Percentiles rank a stretch among this genome's conserved stretches.
These are phyloP conservation scores for Psettodes erumei DNA, from an alignment of 2,113 vertebrate species.

Conservation along the genomic window DNA sequence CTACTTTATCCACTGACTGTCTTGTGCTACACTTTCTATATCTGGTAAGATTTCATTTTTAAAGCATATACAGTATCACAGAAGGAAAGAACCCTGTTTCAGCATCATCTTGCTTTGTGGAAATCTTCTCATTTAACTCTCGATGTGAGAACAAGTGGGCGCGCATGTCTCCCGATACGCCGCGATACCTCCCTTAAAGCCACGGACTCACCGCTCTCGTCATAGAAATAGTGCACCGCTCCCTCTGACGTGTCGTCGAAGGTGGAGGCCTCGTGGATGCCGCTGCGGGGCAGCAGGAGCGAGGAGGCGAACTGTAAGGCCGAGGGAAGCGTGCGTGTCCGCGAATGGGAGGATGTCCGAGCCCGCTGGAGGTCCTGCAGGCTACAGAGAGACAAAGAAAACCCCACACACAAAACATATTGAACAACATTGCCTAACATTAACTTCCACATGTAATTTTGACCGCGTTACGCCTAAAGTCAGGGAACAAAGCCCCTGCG, in stretches of 20 bases:
- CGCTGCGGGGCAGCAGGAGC: slow-evolving; percentile 86
- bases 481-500: neutral
- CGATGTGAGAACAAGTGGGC: neutral
- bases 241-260: slow-evolving; percentile 93
- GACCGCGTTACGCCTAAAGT: neutral
- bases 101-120: too few species aligned
- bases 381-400: slow-evolving; percentile 63
- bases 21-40: too few species aligned
- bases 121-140: too few species aligned
- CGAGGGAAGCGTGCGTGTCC: slow-evolving; percentile 87
- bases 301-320: slow-evolving; percentile 92
- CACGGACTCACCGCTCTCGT: slow-evolving; percentile 87
- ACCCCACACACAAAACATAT: neutral
- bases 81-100: too few species aligned
- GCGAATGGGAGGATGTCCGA: slow-evolving; percentile 88
- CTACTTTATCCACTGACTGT: too few species aligned
- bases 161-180: neutral
- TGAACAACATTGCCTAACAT: neutral
- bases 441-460: neutral
- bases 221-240: slow-evolving; percentile 92
- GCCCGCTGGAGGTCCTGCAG: slow-evolving; percentile 89
- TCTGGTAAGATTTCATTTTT: too few species aligned
- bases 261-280: slow-evolving; percentile 91
- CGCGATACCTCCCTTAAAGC: neutral
- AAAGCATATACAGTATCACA: too few species aligned